Percentiles rank a stretch among this genome's conserved stretches.
These are phyloP conservation scores for Heliocidaris tuberculata DNA, from an alignment of 35 echinoderm and acorn worm species.

Conservation along the genomic window DNA sequence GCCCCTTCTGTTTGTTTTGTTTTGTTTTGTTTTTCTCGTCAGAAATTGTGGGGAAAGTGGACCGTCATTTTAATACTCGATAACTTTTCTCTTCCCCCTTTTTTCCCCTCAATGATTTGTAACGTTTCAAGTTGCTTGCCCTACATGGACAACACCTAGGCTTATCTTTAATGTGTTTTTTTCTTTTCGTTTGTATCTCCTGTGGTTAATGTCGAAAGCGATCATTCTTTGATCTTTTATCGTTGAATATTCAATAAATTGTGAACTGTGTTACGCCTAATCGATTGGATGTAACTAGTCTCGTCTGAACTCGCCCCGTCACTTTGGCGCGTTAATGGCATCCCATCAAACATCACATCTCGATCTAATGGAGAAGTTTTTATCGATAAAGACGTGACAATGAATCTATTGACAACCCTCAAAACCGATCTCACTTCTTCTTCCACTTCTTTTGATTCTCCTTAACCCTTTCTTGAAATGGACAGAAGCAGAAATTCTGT, in stretches of 20 bases:
- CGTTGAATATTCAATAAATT: background rate
- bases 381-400: slow-evolving; percentile 31
- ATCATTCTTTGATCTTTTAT: too few relatives aligned
- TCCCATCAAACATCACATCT: slow-evolving; percentile 31
- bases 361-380: slow-evolving; percentile 41
- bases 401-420: slow-evolving; percentile 27
- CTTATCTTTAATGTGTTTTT: too few relatives aligned
- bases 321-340: slow-evolving; percentile 20
- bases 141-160: too few relatives aligned
- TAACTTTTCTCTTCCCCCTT: too few relatives aligned
- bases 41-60: too few relatives aligned
- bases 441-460: background rate
- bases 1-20: too few relatives aligned
- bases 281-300: background rate
- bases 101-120: too few relatives aligned
- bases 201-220: too few relatives aligned
- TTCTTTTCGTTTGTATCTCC: too few relatives aligned
- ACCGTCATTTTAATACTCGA: too few relatives aligned
- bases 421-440: background rate
- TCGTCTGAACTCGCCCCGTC: background rate
- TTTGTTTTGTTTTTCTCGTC: too few relatives aligned
- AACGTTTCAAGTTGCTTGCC: too few relatives aligned
- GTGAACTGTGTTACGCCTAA: background rate
- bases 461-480: background rate
- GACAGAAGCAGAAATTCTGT: background rate